A percentile compares a stretch with the other conserved stretches of the same genome.
phyloP scores from a whole-genome alignment of 1,140 invertebrate species.

The Copidosoma floridanum region DNA sequence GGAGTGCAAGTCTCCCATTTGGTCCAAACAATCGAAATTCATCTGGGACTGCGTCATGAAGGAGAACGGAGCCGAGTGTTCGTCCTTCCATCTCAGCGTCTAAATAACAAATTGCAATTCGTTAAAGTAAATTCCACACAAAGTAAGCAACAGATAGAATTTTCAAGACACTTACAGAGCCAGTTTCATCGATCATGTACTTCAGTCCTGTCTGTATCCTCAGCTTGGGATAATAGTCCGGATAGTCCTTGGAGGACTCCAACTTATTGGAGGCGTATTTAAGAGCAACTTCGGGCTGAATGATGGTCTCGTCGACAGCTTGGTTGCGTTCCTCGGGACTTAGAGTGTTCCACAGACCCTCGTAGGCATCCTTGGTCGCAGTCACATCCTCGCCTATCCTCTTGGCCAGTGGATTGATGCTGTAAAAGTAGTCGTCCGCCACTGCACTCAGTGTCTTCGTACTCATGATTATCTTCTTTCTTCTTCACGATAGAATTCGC shows the following conservation, averaged over 20 bases:
- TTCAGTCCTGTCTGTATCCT: constrained; percentile 58
- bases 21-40: constrained; percentile 62
- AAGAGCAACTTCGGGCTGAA: constrained; percentile 69
- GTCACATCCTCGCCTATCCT: constrained; percentile 69
- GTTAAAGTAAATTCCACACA: background rate
- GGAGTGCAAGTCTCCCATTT: constrained; percentile 29
- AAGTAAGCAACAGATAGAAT: background rate
- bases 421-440: constrained; percentile 70
- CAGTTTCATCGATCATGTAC: constrained; percentile 59
- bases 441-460: constrained; percentile 39
- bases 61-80: constrained; percentile 76
- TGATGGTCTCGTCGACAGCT: constrained; percentile 73
- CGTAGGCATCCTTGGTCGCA: constrained; percentile 67
- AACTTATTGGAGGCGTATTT: constrained; percentile 63
- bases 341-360: constrained; percentile 68
- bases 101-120: constrained; percentile 31
- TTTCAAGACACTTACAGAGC: constrained; percentile 37
- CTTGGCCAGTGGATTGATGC: constrained; percentile 66
- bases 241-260: constrained; percentile 39
- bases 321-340: constrained; percentile 68
- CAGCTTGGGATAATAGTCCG: constrained; percentile 54
- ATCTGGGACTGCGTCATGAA: constrained; percentile 78
- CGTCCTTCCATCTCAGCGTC: constrained; percentile 65
- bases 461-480: constrained; percentile 41
- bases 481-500: too few species aligned